Evolutionary conservation across 2,797 vertebrate species (phyloP), one percentile per base, ranked within the genome.

Genomic region (Fringilla coelebs): DNA sequence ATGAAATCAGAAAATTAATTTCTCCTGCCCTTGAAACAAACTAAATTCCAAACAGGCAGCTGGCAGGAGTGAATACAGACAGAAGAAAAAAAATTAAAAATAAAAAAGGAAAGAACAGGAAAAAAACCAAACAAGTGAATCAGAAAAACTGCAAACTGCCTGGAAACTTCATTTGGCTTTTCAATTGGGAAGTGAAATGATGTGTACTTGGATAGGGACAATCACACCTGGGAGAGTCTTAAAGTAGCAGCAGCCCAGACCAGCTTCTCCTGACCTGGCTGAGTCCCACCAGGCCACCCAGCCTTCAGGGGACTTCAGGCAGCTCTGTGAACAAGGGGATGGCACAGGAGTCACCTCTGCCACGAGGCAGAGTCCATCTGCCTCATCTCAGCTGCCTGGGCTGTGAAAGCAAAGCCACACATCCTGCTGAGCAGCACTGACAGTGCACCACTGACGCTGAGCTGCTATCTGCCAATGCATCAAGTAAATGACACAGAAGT

Each of bases 101-200:
- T 21, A 32, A 67, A 81, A 93, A 75, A 25, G 21, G 48, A 89
- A 38, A 88, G 34, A 88, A 88, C 57, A 57, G 63, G 63, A 58
- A 92, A 72, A 78, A 94, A 88, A 83, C 63, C 67, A 81, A 96
- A 88, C 36, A 90, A 95, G 41, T n/a, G 24, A 93, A 95, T 96
- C 87, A 94, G 79, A 94, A 97, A 95, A 80, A 58, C 94, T 73
- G 80, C 87, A 96, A 94, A 90, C 57, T 34, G 7, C 82, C 10
- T 88, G 73, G 76, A 96, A 97, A 97, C 93, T 93, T 95, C 89
- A 97, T 95, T 93, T 95, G 67, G 90, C 45, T 96, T 97, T 97
- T 97, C 96, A 96, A 7, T 58, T 87, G 85, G 54, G 80, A 96
- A 94, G 87, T 86, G 63, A 91, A 70, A 88, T 19, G 65, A 94